These are phyloP conservation scores for Phymastichus coffea DNA, from an alignment of 1,140 invertebrate species.

Conservation along the genomic window DNA sequence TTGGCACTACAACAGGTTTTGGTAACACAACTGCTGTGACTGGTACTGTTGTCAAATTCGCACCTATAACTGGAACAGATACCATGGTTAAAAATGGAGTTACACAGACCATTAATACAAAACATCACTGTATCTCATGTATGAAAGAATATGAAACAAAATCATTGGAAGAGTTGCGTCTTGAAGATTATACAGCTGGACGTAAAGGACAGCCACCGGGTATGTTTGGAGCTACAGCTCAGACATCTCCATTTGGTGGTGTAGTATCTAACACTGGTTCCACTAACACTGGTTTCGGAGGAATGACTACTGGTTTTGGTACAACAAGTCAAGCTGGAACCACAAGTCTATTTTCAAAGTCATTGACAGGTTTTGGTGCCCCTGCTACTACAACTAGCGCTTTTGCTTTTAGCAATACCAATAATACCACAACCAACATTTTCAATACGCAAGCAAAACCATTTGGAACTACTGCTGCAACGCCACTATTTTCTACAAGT, in stretches of 20 bases:
- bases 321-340: conserved; percentile 47
- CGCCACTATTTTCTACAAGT: conserved; percentile 46
- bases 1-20: conserved; percentile 61
- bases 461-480: conserved; percentile 51
- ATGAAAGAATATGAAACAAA: conserved; percentile 98
- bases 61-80: conserved; percentile 82
- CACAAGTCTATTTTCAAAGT: conserved; percentile 55
- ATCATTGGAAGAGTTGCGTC: conserved; percentile 88
- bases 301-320: conserved; percentile 59
- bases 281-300: conserved; percentile 50
- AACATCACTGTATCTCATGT: conserved; percentile 93
- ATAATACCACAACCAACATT: conserved; percentile 52
- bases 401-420: conserved; percentile 59
- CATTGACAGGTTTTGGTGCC: conserved; percentile 58
- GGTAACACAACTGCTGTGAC: conserved; percentile 52
- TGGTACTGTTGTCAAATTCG: conserved; percentile 84
- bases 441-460: conserved; percentile 55
- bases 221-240: conserved; percentile 56
- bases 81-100: conserved; percentile 87
- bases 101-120: conserved; percentile 80
- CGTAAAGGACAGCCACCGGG: conserved; percentile 71
- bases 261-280: conserved; percentile 49
- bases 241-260: conserved; percentile 56
- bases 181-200: conserved; percentile 90
- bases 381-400: conserved; percentile 59